phyloP scores from a whole-genome alignment of 2,797 vertebrate species.

The Aphelocoma californica region DNA sequence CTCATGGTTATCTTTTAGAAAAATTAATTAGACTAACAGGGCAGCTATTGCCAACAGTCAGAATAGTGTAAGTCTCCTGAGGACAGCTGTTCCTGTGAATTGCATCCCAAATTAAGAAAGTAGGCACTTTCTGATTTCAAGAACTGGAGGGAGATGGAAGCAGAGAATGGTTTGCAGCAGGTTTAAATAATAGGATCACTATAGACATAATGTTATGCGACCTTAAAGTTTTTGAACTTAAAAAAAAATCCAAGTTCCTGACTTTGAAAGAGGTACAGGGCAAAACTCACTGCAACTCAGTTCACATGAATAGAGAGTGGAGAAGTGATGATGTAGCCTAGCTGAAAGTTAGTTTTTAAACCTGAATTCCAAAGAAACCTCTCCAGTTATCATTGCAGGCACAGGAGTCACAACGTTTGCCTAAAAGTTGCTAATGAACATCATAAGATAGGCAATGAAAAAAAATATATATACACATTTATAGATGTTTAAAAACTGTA shows the following conservation, averaged over 20 bases:
- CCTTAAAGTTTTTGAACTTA: not conserved
- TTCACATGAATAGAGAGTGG: not conserved
- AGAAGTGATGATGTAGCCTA: not conserved
- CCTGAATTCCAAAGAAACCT: not conserved
- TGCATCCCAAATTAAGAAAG: constrained; percentile 32
- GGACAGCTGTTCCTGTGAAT: constrained; percentile 4
- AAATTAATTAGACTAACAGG: constrained; percentile 53
- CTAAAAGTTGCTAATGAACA: not conserved
- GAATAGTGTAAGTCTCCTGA: not conserved
- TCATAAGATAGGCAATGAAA: rapidly evolving
- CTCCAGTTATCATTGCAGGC: not conserved
- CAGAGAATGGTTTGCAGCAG: not conserved
- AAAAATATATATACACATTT: not conserved
- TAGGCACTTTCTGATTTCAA: not conserved
- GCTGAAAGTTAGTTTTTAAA: not conserved
- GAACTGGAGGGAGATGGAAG: not conserved
- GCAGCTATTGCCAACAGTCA: constrained; percentile 14
- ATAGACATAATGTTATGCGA: rapidly evolving
- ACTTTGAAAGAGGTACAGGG: not conserved
- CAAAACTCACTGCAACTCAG: not conserved
- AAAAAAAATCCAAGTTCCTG: not conserved
- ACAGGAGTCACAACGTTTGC: not conserved
- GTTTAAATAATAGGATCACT: not conserved
- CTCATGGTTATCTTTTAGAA: constrained; percentile 38
- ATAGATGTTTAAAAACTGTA: not conserved